phyloP scores from a whole-genome alignment of 2,113 vertebrate genomes.

The Trematomus loennbergii region DNA sequence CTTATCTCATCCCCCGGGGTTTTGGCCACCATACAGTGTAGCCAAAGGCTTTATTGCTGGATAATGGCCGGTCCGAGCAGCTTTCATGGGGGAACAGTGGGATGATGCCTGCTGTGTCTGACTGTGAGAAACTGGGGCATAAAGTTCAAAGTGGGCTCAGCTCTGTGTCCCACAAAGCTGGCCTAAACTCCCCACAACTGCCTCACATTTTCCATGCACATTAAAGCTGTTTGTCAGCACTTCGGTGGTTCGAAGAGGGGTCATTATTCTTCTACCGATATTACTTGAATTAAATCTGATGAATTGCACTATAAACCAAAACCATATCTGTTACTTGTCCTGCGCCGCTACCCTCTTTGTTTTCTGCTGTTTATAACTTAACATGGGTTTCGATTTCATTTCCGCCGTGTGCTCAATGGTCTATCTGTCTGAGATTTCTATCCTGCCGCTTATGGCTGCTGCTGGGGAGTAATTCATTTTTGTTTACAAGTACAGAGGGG shows the following conservation, averaged over 20 bases:
- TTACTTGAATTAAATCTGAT: slow-evolving; percentile 31
- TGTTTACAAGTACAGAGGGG: slow-evolving; percentile 34
- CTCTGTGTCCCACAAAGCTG: slow-evolving; percentile 28
- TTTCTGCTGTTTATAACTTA: slow-evolving; percentile 29
- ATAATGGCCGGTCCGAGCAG: slow-evolving; percentile 57
- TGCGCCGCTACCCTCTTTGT: neutral
- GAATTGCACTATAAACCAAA: slow-evolving; percentile 1
- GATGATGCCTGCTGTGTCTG: slow-evolving; percentile 56
- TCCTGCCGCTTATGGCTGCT: slow-evolving; percentile 20
- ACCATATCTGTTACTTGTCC: slow-evolving; percentile 29
- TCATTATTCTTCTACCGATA: slow-evolving; percentile 15
- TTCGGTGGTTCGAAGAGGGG: slow-evolving; percentile 22
- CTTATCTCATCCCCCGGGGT: slow-evolving; percentile 64
- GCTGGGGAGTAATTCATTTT: slow-evolving; percentile 29
- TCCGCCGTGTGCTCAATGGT: slow-evolving; percentile 15
- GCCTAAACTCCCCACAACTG: slow-evolving; percentile 24
- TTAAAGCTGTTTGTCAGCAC: slow-evolving; percentile 39
- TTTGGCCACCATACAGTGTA: slow-evolving; percentile 59
- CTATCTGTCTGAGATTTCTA: slow-evolving; percentile 38
- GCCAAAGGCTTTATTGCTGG: slow-evolving; percentile 64
- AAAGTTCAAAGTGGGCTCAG: slow-evolving; percentile 65
- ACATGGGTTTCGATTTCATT: slow-evolving; percentile 48
- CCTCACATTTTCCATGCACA: slow-evolving; percentile 41
- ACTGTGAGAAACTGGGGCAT: slow-evolving; percentile 61
- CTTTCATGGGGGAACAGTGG: slow-evolving; percentile 61